A percentile compares a stretch with the other conserved stretches of the same genome.
Evolutionary conservation across 2,888 invertebrate genomes (phyloP).

Genomic region (Stegana nigrithorax): DNA sequence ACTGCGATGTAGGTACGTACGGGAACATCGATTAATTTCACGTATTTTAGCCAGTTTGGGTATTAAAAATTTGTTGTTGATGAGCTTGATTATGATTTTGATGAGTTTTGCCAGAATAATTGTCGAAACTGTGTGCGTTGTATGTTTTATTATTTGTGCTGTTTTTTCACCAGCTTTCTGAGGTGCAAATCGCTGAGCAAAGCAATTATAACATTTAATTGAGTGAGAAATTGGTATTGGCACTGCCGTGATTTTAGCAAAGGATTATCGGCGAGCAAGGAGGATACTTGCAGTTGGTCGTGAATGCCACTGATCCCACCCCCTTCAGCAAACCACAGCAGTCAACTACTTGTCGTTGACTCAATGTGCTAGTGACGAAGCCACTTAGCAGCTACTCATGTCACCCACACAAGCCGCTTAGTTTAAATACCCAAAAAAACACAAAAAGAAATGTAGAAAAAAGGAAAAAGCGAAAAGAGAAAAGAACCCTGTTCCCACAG

Average conservation of each 20-base stretch:
- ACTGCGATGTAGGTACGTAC: no score
- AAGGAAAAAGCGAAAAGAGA: constrained; percentile 41
- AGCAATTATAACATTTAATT: constrained; percentile 45
- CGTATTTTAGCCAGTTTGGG: constrained; percentile 54
- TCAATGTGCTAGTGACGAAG: constrained; percentile 50
- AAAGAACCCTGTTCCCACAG: constrained; percentile 32
- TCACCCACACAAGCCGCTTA: constrained; percentile 59
- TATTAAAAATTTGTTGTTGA: constrained; percentile 39
- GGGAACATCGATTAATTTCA: constrained; percentile 65
- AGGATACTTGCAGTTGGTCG: no score
- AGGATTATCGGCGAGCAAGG: no score
- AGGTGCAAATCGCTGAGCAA: no score
- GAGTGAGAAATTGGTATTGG: constrained; percentile 29
- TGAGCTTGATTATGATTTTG: background rate
- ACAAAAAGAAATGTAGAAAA: constrained; percentile 48
- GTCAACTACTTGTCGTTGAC: no score
- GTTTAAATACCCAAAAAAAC: constrained; percentile 58
- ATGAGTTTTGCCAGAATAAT: constrained; percentile 10
- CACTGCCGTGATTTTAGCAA: no score
- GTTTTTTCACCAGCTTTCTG: no score
- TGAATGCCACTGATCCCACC: no score
- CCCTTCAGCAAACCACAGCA: no score
- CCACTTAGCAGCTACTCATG: constrained; percentile 63
- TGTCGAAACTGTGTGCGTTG: no score
- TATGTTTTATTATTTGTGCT: no score